Conservation (phyloP, 1,140 invertebrate genomes). For the Linepithema humile region DNA sequence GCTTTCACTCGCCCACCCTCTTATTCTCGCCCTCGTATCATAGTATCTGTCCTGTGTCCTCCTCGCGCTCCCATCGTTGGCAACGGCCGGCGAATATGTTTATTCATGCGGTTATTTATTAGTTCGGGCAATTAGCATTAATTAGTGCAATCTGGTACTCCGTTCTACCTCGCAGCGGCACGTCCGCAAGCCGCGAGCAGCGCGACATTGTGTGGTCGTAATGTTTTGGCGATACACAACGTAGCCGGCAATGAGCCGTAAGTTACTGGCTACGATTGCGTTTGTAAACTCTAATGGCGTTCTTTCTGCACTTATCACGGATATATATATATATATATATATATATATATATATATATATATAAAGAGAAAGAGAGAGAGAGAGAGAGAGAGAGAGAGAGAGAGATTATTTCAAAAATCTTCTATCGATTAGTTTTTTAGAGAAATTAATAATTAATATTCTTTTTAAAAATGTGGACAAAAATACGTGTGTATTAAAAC, state of each 20-base stretch:
- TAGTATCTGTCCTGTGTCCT: constrained; percentile 27
- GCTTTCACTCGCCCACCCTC: constrained; percentile 40
- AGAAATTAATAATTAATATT: background rate
- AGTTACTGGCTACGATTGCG: constrained; percentile 17
- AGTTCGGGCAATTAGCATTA: constrained; percentile 81
- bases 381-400: too few species aligned
- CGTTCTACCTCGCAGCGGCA: constrained; percentile 44
- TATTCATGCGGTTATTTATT: constrained; percentile 81
- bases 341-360: too few species aligned
- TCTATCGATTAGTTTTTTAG: background rate
- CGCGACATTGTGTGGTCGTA: constrained; percentile 56
- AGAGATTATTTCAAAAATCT: background rate
- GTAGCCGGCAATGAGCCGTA: background rate
- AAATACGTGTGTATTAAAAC: background rate
- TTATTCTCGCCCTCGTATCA: constrained; percentile 54
- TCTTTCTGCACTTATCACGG: background rate
- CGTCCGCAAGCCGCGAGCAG: constrained; percentile 55
- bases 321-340: background rate
- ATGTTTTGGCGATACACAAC: constrained; percentile 62
- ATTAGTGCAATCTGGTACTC: constrained; percentile 79
- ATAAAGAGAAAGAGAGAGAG: too few species aligned
- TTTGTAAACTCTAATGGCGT: constrained; percentile 13
- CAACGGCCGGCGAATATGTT: constrained; percentile 74
- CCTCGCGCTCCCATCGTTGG: background rate
- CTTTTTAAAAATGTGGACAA: background rate